Conservation (phyloP, 2,888 invertebrate genomes). For the Noctua janthe region DNA sequence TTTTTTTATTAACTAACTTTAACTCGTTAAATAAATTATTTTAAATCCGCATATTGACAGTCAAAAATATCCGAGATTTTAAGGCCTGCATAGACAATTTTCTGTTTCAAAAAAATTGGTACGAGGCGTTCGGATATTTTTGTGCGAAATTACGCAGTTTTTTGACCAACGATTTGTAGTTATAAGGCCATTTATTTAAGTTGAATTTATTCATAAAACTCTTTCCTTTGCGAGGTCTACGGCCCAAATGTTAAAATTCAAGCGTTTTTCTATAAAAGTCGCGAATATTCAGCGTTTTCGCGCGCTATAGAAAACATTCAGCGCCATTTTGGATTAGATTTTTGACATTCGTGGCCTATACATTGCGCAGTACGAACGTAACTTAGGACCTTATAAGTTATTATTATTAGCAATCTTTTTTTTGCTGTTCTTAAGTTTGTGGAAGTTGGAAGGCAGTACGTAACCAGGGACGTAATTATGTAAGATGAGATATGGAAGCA, state of each 20-base stretch:
- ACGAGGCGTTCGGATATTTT: slow-evolving; percentile 37
- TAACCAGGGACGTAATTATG: slow-evolving; percentile 31
- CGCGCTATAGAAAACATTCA: background rate
- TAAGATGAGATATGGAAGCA: background rate
- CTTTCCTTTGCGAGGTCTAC: background rate
- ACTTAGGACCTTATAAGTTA: background rate
- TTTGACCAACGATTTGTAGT: slow-evolving; percentile 16
- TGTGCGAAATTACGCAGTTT: slow-evolving; percentile 19
- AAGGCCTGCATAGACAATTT: slow-evolving; percentile 45
- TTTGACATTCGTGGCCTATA: background rate
- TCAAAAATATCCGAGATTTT: slow-evolving; percentile 23
- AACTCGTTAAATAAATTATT: slow-evolving; percentile 12
- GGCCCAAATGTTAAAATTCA: background rate
- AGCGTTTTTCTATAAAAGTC: background rate
- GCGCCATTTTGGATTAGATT: slow-evolving; percentile 4
- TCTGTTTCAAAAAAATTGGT: slow-evolving; percentile 51
- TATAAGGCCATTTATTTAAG: slow-evolving; percentile 15
- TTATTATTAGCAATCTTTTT: slow-evolving; percentile 12
- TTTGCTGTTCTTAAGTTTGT: slow-evolving; percentile 31
- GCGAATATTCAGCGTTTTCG: background rate
- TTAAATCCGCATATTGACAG: slow-evolving; percentile 14
- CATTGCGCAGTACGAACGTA: slow-evolving; percentile 2
- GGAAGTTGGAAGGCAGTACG: slow-evolving; percentile 55
- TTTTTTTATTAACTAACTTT: slow-evolving; percentile 6
- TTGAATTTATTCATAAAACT: slow-evolving; percentile 6